Percentiles rank a stretch among this genome's conserved stretches.
Evolutionary conservation across 1,140 invertebrate genomes (phyloP).

Genomic region (Panagrolaimus sp.): DNA sequence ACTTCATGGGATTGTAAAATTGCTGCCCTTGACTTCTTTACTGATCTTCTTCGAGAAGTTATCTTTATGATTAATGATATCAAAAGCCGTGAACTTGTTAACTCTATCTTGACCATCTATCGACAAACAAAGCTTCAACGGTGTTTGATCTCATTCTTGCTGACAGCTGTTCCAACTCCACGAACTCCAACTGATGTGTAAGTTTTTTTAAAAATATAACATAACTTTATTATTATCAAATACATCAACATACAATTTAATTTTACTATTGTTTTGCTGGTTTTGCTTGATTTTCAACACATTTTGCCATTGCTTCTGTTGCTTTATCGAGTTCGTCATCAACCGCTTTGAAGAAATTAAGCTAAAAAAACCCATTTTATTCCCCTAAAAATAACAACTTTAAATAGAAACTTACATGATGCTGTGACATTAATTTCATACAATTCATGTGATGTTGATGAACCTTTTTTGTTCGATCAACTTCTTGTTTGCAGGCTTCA

Average conservation of each 20-base stretch:
- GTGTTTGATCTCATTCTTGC: slow-evolving; percentile 75
- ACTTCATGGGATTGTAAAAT: slow-evolving; percentile 56
- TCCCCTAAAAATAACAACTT: not conserved
- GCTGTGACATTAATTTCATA: slow-evolving; percentile 14
- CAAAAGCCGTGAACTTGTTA: slow-evolving; percentile 73
- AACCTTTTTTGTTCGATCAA: slow-evolving; percentile 23
- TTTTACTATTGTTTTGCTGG: no score
- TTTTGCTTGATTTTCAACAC: no score
- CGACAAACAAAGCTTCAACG: slow-evolving; percentile 80
- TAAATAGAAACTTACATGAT: slow-evolving; percentile 15
- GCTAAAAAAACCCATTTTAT: not conserved
- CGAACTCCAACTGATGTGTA: slow-evolving; percentile 54
- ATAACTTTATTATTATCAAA: no score
- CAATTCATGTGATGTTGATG: slow-evolving; percentile 25
- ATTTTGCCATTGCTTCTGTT: slow-evolving; percentile 18
- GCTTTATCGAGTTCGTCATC: slow-evolving; percentile 27
- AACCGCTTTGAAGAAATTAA: slow-evolving; percentile 19
- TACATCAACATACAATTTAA: no score
- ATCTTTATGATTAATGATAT: slow-evolving; percentile 73
- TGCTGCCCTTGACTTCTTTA: slow-evolving; percentile 70
- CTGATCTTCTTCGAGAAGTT: slow-evolving; percentile 72
- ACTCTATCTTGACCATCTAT: slow-evolving; percentile 76
- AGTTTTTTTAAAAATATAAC: slow-evolving; percentile 24
- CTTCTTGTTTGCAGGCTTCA: slow-evolving; percentile 16
- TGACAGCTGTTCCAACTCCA: slow-evolving; percentile 71